Evolutionary conservation across 2,888 invertebrate genomes (phyloP), one percentile per base, ranked within the genome.

Genomic region (Diogma glabrata): DNA sequence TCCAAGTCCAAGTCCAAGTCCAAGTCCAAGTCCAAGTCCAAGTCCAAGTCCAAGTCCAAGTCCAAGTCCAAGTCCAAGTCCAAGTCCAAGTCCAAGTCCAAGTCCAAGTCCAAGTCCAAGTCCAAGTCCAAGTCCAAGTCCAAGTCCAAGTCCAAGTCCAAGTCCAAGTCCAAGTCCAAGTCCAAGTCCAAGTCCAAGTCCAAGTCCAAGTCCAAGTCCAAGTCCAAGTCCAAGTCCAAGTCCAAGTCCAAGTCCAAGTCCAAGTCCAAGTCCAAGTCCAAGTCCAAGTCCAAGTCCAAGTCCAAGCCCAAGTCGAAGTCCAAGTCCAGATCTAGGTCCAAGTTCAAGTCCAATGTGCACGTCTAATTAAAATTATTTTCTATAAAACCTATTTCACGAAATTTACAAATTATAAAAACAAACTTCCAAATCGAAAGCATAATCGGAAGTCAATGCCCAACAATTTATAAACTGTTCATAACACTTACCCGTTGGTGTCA

Each of bases 401-500:
- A n/a, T n/a, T n/a, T n/a, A n/a, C n/a, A n/a, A n/a, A n/a, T n/a
- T n/a, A n/a, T n/a, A n/a, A n/a, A n/a, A n/a, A n/a, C n/a, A n/a
- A n/a, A n/a, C n/a, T n/a, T n/a, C n/a, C n/a, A n/a, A n/a, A n/a
- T n/a, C n/a, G n/a, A n/a, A n/a, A n/a, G n/a, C n/a, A n/a, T n/a
- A n/a, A n/a, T n/a, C n/a, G n/a, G n/a, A n/a, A n/a, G n/a, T n/a
- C n/a, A n/a, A n/a, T n/a, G n/a, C n/a, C n/a, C n/a, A n/a, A n/a
- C n/a, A n/a, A n/a, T n/a, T n/a, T n/a, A n/a, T n/a, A n/a, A n/a
- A n/a, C n/a, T n/a, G n/a, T n/a, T n/a, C 19, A 12, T 17, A 36
- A 5, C 8, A 38, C 43, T 65, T 60, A 60, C 69, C 70, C 62
- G 64, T 62, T 57, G 67, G 65, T 56, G 67, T 68, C 63, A 70